These are phyloP conservation scores for Peromyscus nudipes DNA, from an alignment of 2,797 vertebrate genomes.

Conservation along the genomic window DNA sequence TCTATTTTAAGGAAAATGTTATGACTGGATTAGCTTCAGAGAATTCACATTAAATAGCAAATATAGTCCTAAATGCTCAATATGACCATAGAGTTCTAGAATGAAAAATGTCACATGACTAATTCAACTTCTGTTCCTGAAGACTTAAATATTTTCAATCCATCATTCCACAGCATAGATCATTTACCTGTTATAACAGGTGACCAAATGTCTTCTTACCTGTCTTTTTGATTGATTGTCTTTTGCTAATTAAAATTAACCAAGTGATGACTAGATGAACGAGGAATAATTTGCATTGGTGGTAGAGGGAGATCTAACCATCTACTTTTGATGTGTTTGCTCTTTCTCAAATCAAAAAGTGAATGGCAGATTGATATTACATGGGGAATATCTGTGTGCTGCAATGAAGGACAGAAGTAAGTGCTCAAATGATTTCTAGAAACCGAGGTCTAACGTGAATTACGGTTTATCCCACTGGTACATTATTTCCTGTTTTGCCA, in stretches of 20 bases:
- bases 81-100: background rate
- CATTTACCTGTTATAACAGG: background rate
- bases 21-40: background rate
- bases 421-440: background rate
- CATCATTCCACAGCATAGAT: background rate
- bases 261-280: background rate
- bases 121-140: slow-evolving; percentile 7
- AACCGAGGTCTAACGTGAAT: background rate
- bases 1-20: slow-evolving; percentile 78
- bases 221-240: background rate
- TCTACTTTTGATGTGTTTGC: slow-evolving; percentile 18
- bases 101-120: background rate
- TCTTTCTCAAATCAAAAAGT: slow-evolving; percentile 34
- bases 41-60: slow-evolving; percentile 25
- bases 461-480: background rate
- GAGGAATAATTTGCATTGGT: background rate
- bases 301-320: background rate
- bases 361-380: background rate
- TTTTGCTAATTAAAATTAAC: background rate
- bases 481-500: background rate
- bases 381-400: background rate
- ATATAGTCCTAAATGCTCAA: slow-evolving; percentile 13
- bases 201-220: background rate
- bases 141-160: background rate
- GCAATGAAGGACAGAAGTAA: background rate